Percentiles rank a stretch among this genome's conserved stretches.
Conservation (phyloP, 2,113 vertebrate genomes). For the Pseudorectes ferrugineus region DNA sequence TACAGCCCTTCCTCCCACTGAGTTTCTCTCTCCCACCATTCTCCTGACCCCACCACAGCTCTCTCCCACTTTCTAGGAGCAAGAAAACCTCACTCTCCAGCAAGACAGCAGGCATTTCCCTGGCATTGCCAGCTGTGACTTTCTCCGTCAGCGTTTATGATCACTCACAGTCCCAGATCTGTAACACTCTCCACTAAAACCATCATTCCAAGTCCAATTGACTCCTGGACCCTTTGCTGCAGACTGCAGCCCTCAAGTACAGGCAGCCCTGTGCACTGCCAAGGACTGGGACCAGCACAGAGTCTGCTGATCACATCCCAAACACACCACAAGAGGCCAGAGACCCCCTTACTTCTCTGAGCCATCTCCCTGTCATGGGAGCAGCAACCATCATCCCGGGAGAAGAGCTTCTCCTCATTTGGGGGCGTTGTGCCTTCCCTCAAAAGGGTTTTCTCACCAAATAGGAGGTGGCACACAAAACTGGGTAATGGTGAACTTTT, state of each 20-base stretch:
- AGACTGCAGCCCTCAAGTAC: background rate
- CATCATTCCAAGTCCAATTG: background rate
- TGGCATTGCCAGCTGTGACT: background rate
- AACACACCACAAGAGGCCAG: rapidly evolving
- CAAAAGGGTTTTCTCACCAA: background rate
- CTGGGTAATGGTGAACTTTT: background rate
- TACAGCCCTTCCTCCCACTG: background rate
- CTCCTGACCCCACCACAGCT: background rate
- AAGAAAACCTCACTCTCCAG: background rate
- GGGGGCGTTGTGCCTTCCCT: background rate
- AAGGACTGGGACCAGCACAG: background rate
- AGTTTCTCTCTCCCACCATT: background rate
- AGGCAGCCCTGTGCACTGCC: background rate
- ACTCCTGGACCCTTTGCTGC: rapidly evolving
- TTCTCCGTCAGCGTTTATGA: background rate
- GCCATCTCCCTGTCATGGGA: background rate
- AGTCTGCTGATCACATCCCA: background rate
- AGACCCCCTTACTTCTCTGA: background rate
- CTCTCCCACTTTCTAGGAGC: background rate
- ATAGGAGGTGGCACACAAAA: background rate
- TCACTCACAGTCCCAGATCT: background rate
- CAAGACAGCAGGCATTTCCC: background rate
- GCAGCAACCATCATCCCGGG: background rate
- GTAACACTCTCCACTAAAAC: background rate
- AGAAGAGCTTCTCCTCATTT: background rate